phyloP scores from a whole-genome alignment of 2,113 vertebrate genomes.

The Anarrhichthys ocellatus region DNA sequence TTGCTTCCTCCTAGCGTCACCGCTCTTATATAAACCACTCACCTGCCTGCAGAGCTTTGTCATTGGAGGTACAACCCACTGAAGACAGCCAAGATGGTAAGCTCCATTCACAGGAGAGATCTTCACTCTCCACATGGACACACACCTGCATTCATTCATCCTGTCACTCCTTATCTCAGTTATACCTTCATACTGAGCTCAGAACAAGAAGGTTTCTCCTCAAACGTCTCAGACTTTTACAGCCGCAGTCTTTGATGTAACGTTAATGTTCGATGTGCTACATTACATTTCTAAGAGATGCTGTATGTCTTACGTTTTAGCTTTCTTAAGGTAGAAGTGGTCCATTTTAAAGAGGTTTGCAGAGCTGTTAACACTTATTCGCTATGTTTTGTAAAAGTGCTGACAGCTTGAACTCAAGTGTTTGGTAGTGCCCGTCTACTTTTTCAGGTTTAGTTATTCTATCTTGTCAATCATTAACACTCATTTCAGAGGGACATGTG shows the following conservation, averaged over 20 bases:
- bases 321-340: background rate
- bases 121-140: background rate
- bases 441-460: background rate
- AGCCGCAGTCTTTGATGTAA: background rate
- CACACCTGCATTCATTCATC: background rate
- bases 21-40: constrained; percentile 44
- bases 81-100: constrained; percentile 72
- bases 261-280: background rate
- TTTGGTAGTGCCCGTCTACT: background rate
- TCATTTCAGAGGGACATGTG: background rate
- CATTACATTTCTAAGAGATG: no score
- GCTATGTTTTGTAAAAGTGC: background rate
- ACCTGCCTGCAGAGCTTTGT: constrained; percentile 20
- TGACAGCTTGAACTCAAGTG: background rate
- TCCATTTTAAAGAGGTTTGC: background rate
- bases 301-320: background rate
- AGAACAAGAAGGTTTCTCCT: background rate
- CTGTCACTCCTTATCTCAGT: no score
- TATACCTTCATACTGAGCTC: background rate
- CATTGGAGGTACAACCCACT: constrained; percentile 27
- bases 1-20: background rate
- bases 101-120: background rate
- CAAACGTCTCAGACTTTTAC: no score
- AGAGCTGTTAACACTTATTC: background rate
- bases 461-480: background rate